Conservation (phyloP, 2,888 invertebrate genomes). For the Amblyteles armatorius region DNA sequence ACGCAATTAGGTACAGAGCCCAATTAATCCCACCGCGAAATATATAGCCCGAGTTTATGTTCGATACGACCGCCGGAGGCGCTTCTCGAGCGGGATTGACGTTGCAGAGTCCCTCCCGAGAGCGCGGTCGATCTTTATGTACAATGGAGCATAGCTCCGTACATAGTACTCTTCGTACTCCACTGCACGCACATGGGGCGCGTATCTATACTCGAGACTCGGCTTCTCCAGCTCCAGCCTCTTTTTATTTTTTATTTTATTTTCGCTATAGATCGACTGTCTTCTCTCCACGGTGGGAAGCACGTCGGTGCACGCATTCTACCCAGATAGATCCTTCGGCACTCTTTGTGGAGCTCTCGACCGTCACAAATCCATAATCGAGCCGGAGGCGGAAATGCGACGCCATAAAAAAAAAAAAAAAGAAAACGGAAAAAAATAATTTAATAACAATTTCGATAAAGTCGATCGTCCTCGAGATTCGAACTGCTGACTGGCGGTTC, state of each 20-base stretch:
- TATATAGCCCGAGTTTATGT: constrained; percentile 2
- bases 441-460: too few relatives aligned
- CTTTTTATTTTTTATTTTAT: not conserved
- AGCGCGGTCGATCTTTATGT: not conserved
- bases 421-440: too few relatives aligned
- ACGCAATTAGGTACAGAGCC: constrained; percentile 38
- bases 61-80: constrained; percentile 24
- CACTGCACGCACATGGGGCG: constrained; percentile 11
- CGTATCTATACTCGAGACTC: not conserved
- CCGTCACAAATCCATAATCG: not conserved
- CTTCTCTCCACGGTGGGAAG: constrained; percentile 17
- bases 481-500: too few relatives aligned
- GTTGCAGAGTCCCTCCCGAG: not conserved
- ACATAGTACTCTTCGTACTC: not conserved
- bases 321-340: not conserved
- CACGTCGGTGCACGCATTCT: constrained; percentile 4
- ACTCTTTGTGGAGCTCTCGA: not conserved
- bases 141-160: not conserved
- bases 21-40: constrained; percentile 39
- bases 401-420: too few relatives aligned
- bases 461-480: too few relatives aligned
- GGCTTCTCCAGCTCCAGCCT: constrained; percentile 18
- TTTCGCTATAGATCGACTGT: constrained; percentile 18
- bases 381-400: not conserved
- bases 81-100: not conserved